Base-by-base conservation (phyloP, 2,113 vertebrate genomes). In the Ammospiza nelsoni region DNA sequence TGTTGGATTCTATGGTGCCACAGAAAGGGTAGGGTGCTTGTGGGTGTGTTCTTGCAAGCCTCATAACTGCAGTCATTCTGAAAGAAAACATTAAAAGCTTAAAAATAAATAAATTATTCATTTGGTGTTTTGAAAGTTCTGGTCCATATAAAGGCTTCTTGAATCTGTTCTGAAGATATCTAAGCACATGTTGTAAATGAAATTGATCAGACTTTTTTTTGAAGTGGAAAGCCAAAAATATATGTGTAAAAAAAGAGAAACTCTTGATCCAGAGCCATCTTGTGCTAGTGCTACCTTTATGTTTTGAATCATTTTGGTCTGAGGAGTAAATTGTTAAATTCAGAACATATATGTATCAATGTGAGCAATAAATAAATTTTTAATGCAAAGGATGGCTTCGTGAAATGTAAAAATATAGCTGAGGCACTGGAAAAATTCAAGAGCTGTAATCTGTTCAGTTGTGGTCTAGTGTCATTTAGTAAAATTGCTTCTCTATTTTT, bases 381-480 rank as follows among this genome's bases (percentile, higher is more conserved):
- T 91, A 87, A 92, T 85, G 51, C 73, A 73, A 87, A 91, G 41
- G 39, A 51, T 91, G 44, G 55, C n/a, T 87, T 80, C 84, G 58
- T 73, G 72, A 89, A 94, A 74, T 0, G 0, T 61, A 41, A 57
- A 91, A 89, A 29, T 6, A 3, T 87, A 76, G 58, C 69, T 82
- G 62, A 90, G 58, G 66, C 54, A 58, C 49, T 95, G 81, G 61
- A 95, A 91, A 80, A 89, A 69, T 62, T 65, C 51, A 87, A 90
- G 87, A 85, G 31, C 55, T 95, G 12, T 94, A 68, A 73, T 95
- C 58, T 91, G 11, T 78, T 91, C 33, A 37, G 55, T 78, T 95
- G 67, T 51, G 71, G 67, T 89, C 9, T 72, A 29, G 74, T 63
- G 73, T 51, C 3, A 1, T 92, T 92, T 67, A 83, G 63, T 78